Evolutionary conservation across 2,113 vertebrate genomes (phyloP).

Genomic region (Neotragus pygmaeus): DNA sequence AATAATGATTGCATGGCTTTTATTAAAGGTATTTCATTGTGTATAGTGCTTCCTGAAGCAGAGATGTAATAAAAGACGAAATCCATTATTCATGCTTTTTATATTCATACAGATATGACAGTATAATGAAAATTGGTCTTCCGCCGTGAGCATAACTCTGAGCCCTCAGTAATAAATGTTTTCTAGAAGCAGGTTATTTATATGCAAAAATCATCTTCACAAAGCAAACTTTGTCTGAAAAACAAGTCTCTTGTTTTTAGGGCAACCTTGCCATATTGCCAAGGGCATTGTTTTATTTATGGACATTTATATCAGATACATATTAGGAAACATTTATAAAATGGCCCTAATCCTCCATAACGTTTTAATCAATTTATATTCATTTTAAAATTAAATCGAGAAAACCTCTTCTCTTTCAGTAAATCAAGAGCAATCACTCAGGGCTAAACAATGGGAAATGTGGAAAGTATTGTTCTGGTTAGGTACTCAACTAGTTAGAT

Average conservation of each 20-base stretch:
- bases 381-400: slow-evolving; percentile 15
- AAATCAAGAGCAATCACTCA: slow-evolving; percentile 1
- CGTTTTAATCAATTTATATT: slow-evolving; percentile 45
- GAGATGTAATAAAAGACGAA: slow-evolving; percentile 18
- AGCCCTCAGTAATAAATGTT: slow-evolving; percentile 1
- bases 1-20: not conserved
- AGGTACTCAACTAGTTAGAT: not conserved
- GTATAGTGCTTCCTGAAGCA: not conserved
- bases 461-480: not conserved
- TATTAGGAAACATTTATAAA: slow-evolving; percentile 47
- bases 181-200: slow-evolving; percentile 11
- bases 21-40: slow-evolving; percentile 18
- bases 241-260: slow-evolving; percentile 18
- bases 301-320: slow-evolving; percentile 25
- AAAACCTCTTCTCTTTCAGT: not conserved
- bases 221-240: slow-evolving; percentile 29
- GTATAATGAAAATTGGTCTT: slow-evolving; percentile 18
- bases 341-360: slow-evolving; percentile 11
- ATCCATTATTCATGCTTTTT: slow-evolving; percentile 41
- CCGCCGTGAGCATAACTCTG: not conserved
- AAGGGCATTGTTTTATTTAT: not conserved
- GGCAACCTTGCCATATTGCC: not conserved
- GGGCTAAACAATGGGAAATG: not conserved
- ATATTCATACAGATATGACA: not conserved
- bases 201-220: slow-evolving; percentile 18